Evolutionary conservation across 2,113 vertebrate species (phyloP), one percentile per base, ranked within the genome.

Genomic region (Sylvia atricapilla): DNA sequence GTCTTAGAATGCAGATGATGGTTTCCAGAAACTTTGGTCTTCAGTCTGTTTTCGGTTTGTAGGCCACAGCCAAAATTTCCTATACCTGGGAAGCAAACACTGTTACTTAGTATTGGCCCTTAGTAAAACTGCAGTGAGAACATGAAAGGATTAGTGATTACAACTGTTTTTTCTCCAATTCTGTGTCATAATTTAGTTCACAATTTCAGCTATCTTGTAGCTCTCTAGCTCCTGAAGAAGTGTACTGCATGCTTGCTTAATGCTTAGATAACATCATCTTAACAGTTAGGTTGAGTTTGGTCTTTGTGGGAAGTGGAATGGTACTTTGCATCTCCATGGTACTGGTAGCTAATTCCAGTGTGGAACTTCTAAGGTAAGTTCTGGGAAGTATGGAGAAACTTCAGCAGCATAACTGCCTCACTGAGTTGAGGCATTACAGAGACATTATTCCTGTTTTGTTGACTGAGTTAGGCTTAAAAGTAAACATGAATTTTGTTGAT

Each of bases 211-310:
- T 21, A 4, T 72, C 30, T 47, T 75, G 30, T 13, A 47, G 33
- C 23, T 75, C 30, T 89, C 79, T 30, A 56, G 0, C 44, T 72
- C 58, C 58, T 73, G 50, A 21, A 41, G 41, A 27, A 53, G 30
- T n/a, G 35, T 12, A 1, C 24, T 25, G 16, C 2, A 1, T 59
- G 10, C 11, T 55, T 87, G 17, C 18, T 52, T 62, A 63, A 46
- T 4, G 3, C 44, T 75, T 72, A 16, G 11, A 33, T 67, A 33
- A 5, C 20, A 5, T 41, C 0, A 0, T 23, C 15, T 20, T 67
- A 30, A 21, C 33, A 41, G 28, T 84, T 68, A 9, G 1, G 3
- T 47, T 84, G n/a, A 85, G 46, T 68, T 94, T 80, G 27, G 30
- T 30, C 50, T 62, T 28, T 62, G 31, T 1, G 0, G 62, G 24